A percentile compares a stretch with the other conserved stretches of the same genome.
Evolutionary conservation across 2,113 vertebrate genomes (phyloP).

Genomic region (Myotis davidii): DNA sequence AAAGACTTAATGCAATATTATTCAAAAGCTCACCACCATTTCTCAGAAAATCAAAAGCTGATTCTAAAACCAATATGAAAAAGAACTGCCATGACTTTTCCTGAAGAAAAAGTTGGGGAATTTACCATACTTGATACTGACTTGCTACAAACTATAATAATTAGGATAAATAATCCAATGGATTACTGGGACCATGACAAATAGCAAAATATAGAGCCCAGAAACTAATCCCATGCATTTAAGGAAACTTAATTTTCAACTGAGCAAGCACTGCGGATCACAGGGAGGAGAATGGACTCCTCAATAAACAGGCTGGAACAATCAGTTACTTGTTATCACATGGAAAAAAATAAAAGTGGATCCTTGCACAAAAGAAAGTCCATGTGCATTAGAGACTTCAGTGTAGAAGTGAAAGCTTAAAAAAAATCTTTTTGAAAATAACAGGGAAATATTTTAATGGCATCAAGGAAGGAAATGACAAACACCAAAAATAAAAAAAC

Average conservation of each 20-base stretch:
- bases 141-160: neutral
- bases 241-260: neutral
- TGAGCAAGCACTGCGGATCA: neutral
- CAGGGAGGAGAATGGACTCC: neutral
- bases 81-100: neutral
- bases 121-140: neutral
- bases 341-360: neutral
- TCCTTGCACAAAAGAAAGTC: neutral
- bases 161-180: neutral
- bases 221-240: neutral
- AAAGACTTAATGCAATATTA: neutral
- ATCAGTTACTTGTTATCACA: neutral
- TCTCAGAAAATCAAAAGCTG: neutral
- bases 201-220: neutral
- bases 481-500: neutral
- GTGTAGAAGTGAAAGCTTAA: neutral
- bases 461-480: neutral
- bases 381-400: neutral
- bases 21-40: neutral
- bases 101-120: neutral
- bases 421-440: neutral
- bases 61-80: neutral
- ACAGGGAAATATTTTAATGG: neutral
- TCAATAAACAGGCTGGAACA: slow-evolving; percentile 1
- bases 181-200: neutral